Evolutionary conservation across 2,888 invertebrate species (phyloP), one percentile per base, ranked within the genome.

Genomic region (Ctenicera cuprea): DNA sequence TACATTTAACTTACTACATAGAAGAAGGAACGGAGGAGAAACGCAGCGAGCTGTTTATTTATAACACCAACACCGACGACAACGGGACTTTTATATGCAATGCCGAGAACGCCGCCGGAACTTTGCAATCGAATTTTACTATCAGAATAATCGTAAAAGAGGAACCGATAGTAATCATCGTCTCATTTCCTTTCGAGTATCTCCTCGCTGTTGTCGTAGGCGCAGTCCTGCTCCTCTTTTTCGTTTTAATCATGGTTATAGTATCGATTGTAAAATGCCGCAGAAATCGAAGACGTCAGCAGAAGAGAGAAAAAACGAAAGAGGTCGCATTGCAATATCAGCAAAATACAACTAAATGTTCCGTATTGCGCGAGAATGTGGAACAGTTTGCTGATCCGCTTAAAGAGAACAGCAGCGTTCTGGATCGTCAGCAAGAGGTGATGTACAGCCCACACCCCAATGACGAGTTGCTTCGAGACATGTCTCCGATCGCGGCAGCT

Each of bases 81-180:
- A 95, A 96, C 82, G 96, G 96, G 4, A 94, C 94, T 12, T 96
- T 95, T 85, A 91, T 94, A 4, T 97, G 97, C 86, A 90, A 93
- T 14, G 96, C 96, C 0, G 94, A 95, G 83, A 97, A 97, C 85
- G 91, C 93, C 14, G 97, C 96, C 0, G 97, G 97, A 16, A 91
- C 89, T 73, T 90, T 93, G 0, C 92, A 91, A 78, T 93, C 94
- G 73, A 96, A 97, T 86, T 94, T 95, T 81, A 95, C 96, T 1
- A 90, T 97, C 78, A 89, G 92, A 77, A 92, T 95, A 62, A 89
- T 94, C 78, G 89, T 93, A 70, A 94, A 93, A 84, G 93, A 93
- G 82, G 93, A 93, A 77, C 92, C 93, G n/a, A 89, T 83, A 78
- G 75, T 79, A 70, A 76, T 76, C 63, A 76, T 76, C 30, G 78